Evolutionary conservation across 2,797 vertebrate genomes (phyloP).

Genomic region (Peromyscus eremicus): DNA sequence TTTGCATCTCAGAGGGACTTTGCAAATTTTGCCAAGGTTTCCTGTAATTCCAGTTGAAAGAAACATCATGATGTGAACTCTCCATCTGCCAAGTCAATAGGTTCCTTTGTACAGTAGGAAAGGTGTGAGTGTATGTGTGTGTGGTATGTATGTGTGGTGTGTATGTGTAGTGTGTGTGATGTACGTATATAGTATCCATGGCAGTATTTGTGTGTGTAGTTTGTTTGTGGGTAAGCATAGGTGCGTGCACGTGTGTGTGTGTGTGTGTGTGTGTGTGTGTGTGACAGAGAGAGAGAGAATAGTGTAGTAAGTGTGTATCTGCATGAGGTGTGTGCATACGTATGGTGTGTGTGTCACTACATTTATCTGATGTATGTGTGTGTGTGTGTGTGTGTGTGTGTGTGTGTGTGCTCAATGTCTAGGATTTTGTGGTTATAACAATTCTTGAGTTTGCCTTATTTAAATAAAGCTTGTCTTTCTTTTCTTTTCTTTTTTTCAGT

Average conservation of each 20-base stretch:
- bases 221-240: neutral
- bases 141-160: neutral
- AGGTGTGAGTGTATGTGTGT: too few species aligned
- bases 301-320: neutral
- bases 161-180: neutral
- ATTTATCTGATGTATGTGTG: neutral
- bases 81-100: neutral
- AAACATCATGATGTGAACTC: neutral
- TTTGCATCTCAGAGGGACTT: constrained; percentile 51
- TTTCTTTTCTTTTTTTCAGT: neutral
- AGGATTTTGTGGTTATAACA: neutral
- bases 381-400: rapidly evolving
- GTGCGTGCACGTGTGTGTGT: neutral
- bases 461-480: neutral
- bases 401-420: too few species aligned
- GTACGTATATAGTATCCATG: too few species aligned
- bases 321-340: neutral
- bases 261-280: neutral
- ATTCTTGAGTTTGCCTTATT: neutral
- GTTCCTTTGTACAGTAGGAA: neutral
- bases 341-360: neutral
- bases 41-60: neutral
- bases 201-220: neutral
- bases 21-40: constrained; percentile 4
- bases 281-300: neutral